phyloP scores from a whole-genome alignment of 2,797 vertebrate species.

The Neosalanx taihuensis region DNA sequence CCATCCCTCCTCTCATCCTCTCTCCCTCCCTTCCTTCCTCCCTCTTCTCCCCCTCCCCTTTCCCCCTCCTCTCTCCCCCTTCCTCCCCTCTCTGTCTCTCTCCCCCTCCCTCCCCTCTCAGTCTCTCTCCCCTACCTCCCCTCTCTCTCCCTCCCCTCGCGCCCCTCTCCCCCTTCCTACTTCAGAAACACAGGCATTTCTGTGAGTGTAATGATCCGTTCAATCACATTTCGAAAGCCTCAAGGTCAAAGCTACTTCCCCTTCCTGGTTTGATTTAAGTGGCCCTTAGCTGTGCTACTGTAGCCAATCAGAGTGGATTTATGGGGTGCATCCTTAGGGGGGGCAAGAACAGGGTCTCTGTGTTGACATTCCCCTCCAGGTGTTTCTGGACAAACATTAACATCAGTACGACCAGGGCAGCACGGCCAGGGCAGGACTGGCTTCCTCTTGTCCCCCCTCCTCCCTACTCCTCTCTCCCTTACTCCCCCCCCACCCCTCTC shows the following conservation, averaged over 20 bases:
- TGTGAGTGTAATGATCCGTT: constrained; percentile 55
- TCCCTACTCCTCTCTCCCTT: constrained; percentile 40
- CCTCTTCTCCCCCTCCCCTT: neutral
- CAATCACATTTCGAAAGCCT: constrained; percentile 50
- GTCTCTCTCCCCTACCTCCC: neutral
- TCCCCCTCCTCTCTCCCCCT: neutral
- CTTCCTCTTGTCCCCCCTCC: constrained; percentile 8
- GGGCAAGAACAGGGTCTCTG: constrained; percentile 45
- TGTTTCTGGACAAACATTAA: constrained; percentile 24
- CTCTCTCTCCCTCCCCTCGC: neutral
- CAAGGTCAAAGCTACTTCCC: constrained; percentile 53
- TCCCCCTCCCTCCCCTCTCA: neutral
- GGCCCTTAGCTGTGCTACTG: constrained; percentile 55
- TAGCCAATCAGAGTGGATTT: constrained; percentile 67
- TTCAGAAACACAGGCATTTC: constrained; percentile 49
- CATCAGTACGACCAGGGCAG: constrained; percentile 40
- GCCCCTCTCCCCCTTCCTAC: neutral
- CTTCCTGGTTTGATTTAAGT: constrained; percentile 57
- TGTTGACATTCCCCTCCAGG: constrained; percentile 60
- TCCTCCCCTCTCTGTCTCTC: neutral
- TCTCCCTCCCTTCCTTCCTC: neutral
- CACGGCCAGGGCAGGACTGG: constrained; percentile 29
- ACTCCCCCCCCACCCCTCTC: constrained; percentile 7
- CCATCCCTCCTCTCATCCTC: constrained; percentile 7
- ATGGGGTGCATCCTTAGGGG: constrained; percentile 62